Evolutionary conservation across 1,140 invertebrate genomes (phyloP), one percentile per base, ranked within the genome.

Genomic region (Pomacea maculata): DNA sequence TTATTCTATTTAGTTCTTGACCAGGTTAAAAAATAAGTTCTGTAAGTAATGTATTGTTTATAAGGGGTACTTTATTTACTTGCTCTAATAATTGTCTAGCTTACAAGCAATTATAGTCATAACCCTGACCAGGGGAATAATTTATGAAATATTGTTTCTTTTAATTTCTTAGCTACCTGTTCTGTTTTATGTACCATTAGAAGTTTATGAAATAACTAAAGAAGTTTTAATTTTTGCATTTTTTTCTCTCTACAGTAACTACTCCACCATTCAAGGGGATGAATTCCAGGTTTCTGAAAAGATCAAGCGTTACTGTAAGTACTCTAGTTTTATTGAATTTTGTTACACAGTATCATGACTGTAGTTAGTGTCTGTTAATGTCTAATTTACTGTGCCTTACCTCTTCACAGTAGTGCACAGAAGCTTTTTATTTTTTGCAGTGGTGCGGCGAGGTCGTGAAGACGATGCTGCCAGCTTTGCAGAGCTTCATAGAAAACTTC

Each of bases 251-350:
- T 75, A 34, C 75, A 86, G 79, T 65, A 83, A 79, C 63, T 52
- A 81, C 81, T 77, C 86, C 25, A 72, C 83, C 61, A 80, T 80
- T 71, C 86, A 89, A 68, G 84, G 72, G 77, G 88, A 91, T 87
- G 90, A 90, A 79, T 88, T 89, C 82, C 86, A 89, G 70, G 85
- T 90, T 61, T 82, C 85, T 52, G 87, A 91, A 72, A 89, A 86
- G 80, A 89, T 91, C 34, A 89, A 89, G 80, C 85, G 86, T 73
- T 85, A 85, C 80, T 85, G 90, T 90, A 88, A 86, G 90, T 87
- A 74, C 34, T 61, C 75, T 72, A 8, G n/a, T 21, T 71, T 71
- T 79, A 34, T 34, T 65, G 74, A 67, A n/a, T 19, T 77, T 63
- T 29, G 0, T 10, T 77, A 45, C 25, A 10, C 57, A 45, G 61